Percentiles rank a stretch among this genome's conserved stretches.
These are phyloP conservation scores for Furcifer pardalis DNA, from an alignment of 2,797 vertebrate genomes.

Conservation along the genomic window DNA sequence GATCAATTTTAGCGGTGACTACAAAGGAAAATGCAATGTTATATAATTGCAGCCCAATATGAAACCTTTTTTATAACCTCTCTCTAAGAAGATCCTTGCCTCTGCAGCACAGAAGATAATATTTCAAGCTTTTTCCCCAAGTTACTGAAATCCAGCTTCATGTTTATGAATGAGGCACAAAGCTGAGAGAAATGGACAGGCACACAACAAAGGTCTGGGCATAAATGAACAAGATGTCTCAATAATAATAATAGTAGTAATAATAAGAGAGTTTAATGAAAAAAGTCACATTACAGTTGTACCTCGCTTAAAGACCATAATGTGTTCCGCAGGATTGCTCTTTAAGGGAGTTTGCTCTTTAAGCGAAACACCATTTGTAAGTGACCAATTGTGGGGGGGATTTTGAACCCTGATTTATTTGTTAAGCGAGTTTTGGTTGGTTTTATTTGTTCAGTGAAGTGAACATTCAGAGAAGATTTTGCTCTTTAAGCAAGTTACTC, in stretches of 20 bases:
- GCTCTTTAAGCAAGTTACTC: no score
- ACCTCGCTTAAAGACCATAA: no score
- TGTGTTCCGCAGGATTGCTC: no score
- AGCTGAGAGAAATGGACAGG: background rate
- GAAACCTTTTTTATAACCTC: background rate
- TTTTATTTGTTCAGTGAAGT: no score
- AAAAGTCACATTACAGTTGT: background rate
- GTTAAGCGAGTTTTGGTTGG: no score
- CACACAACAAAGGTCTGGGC: background rate
- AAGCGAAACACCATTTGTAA: no score
- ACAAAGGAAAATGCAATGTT: background rate
- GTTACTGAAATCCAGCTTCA: background rate
- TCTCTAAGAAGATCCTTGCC: fast-evolving
- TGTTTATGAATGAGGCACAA: background rate
- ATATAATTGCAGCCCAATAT: constrained; percentile 12
- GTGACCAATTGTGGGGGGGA: no score
- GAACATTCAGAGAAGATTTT: no score
- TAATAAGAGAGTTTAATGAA: no score
- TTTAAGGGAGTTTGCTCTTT: no score
- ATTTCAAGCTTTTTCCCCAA: constrained; percentile 3
- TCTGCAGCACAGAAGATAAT: background rate
- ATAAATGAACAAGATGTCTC: background rate
- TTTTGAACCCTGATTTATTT: no score
- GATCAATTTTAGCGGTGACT: constrained; percentile 16
- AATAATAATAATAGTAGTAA: fast-evolving